Base-by-base conservation (phyloP, 2,797 vertebrate genomes). In the Lerista edwardsae region DNA sequence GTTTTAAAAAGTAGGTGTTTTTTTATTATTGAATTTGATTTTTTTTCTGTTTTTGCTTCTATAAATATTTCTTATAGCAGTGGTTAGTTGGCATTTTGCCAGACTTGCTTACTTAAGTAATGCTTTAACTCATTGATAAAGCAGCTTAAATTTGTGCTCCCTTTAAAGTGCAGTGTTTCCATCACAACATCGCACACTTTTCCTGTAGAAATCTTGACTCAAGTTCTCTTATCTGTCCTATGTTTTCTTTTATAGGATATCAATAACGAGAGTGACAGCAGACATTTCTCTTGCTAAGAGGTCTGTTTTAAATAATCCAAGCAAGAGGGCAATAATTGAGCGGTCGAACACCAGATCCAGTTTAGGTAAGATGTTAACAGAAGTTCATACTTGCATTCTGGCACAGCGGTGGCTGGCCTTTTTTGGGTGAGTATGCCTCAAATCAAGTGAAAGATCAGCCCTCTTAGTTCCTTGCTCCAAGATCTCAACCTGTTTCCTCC, bases 211-310 rank as follows among this genome's bases (percentile, higher is more conserved):
- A 67, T 62, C 5, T 44, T 94, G 91, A 94, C 83, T 89, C 0
- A 73, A 69, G 57, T 83, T 72, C 1, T 8, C 79, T 92, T 82
- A 93, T 94, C 77, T 94, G 67, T 93, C 87, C 87, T 87, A 72
- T 96, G 93, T 87, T 96, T 93, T 91, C 86, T 69, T 87, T 95
- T 87, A 21, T 92, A 99, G 98, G 97, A 98, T 99, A 97, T 99
- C 98, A 84, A 99, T 99, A 91, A 99, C 98, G 3, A 96, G 98
- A 94, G 98, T 99, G 94, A 99, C 98, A 79, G 98, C 98, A 93
- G 98, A 99, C 96, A 99, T 99, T 95, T 99, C 98, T 84, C 97
- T 99, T 92, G 98, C 98, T 93, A 99, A 99, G 96, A 98, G 98
- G 94, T 99, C 98, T 90, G 98, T 99, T 90, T 97, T 99, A 86